Evolutionary conservation across 2,113 vertebrate genomes (phyloP).

Genomic region (Vimba vimba): DNA sequence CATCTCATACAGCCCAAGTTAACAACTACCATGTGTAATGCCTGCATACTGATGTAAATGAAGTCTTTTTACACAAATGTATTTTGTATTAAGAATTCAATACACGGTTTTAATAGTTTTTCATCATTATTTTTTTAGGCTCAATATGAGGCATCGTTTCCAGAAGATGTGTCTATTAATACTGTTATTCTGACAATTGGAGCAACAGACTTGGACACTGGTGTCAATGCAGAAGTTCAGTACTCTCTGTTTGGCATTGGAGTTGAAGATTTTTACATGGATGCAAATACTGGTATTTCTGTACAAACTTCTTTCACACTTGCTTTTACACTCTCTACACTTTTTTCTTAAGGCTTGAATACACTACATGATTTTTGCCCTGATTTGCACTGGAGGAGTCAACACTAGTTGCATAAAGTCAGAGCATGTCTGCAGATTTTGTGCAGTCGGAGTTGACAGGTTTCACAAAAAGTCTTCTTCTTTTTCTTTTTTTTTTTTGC

Average conservation of each 20-base stretch:
- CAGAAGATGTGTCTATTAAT: constrained; percentile 89
- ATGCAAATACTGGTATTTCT: constrained; percentile 87
- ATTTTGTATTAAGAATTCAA: not conserved
- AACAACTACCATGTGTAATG: constrained; percentile 19
- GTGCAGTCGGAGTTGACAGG: not conserved
- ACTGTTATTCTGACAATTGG: constrained; percentile 86
- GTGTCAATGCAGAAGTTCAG: constrained; percentile 88
- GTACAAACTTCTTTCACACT: not conserved
- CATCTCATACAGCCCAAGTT: not conserved
- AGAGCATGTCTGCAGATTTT: not conserved
- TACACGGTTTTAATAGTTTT: not conserved
- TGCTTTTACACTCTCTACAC: not conserved
- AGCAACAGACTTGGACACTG: constrained; percentile 89
- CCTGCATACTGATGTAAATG: constrained; percentile 3
- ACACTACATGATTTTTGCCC: not conserved
- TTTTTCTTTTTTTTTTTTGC: not conserved
- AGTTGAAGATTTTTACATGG: constrained; percentile 92
- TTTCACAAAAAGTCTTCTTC: not conserved
- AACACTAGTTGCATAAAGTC: not conserved
- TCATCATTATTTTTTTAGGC: constrained; percentile 73
- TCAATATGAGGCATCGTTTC: constrained; percentile 84
- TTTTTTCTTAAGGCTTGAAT: not conserved
- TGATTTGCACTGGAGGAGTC: not conserved
- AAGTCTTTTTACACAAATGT: not conserved
- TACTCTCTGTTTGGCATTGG: constrained; percentile 93